Percentiles rank a stretch among this genome's conserved stretches.
Evolutionary conservation across 2,888 invertebrate genomes (phyloP).

Genomic region (Dryobota labecula): DNA sequence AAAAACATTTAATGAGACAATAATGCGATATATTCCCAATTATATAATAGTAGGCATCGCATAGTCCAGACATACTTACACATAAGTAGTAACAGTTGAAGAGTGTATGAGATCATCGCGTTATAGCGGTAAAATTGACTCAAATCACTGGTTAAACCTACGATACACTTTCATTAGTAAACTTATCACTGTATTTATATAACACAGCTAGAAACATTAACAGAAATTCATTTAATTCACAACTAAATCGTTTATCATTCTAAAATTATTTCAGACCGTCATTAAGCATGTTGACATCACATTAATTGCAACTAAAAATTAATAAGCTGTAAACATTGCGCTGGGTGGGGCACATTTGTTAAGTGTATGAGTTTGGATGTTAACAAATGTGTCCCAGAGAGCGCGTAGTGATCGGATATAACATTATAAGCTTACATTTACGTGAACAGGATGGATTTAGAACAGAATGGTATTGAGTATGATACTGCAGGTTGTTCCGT

Average conservation of each 20-base stretch:
- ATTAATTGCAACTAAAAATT: conserved; percentile 85
- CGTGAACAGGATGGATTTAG: conserved; percentile 85
- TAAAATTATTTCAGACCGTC: conserved; percentile 79
- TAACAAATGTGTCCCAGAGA: conserved; percentile 70
- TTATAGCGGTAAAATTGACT: conserved; percentile 84
- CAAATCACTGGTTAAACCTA: conserved; percentile 84
- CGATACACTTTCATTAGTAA: conserved; percentile 72
- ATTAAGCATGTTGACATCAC: conserved; percentile 81
- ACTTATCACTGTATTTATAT: conserved; percentile 74
- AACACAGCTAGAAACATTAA: conserved; percentile 76
- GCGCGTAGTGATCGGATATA: conserved; percentile 67
- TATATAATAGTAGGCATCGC: conserved; percentile 69
- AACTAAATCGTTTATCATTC: conserved; percentile 75
- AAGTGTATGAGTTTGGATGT: conserved; percentile 34
- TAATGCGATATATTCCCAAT: conserved; percentile 75
- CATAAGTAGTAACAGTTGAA: conserved; percentile 79
- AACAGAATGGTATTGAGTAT: conserved; percentile 86
- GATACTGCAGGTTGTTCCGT: conserved; percentile 78
- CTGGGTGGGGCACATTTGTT: conserved; percentile 61
- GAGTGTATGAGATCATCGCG: conserved; percentile 87
- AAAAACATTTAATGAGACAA: conserved; percentile 72
- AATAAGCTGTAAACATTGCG: conserved; percentile 78
- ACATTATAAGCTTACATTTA: conserved; percentile 81
- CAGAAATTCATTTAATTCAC: conserved; percentile 77
- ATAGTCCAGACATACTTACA: conserved; percentile 74